phyloP scores from a whole-genome alignment of 1,140 invertebrate genomes.

The Eciton burchellii region DNA sequence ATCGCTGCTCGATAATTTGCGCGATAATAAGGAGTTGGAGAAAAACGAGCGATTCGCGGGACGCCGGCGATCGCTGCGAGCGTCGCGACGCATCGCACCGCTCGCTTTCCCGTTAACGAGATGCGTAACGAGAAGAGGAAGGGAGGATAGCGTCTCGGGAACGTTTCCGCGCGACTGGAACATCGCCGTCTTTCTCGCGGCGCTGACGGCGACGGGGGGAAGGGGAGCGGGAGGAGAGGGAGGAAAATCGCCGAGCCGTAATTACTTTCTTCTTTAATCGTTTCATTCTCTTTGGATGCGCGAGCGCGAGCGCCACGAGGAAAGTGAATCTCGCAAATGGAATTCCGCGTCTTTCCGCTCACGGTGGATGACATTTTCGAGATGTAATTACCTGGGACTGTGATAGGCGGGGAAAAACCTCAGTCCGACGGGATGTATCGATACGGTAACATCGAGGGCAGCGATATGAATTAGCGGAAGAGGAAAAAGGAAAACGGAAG shows the following conservation, averaged over 20 bases:
- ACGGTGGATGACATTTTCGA: slow-evolving; percentile 54
- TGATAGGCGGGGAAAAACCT: not conserved
- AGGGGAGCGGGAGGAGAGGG: not conserved
- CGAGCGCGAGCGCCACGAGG: slow-evolving; percentile 13
- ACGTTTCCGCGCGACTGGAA: not conserved
- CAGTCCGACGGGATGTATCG: slow-evolving; percentile 15
- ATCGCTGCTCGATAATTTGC: slow-evolving; percentile 14
- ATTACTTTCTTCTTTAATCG: slow-evolving; percentile 44
- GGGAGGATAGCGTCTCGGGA: not conserved
- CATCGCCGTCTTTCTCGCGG: not conserved
- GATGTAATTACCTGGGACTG: slow-evolving; percentile 40
- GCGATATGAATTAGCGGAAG: not conserved
- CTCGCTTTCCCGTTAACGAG: not conserved
- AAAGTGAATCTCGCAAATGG: slow-evolving; percentile 64
- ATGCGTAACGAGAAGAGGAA: not conserved
- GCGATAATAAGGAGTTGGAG: not conserved
- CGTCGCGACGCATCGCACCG: not conserved
- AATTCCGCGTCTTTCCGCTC: slow-evolving; percentile 31
- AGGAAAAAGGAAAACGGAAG: not conserved
- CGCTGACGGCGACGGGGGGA: not conserved
- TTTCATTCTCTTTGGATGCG: slow-evolving; percentile 26
- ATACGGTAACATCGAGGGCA: not conserved
- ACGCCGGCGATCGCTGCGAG: no score
- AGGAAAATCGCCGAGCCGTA: slow-evolving; percentile 10
- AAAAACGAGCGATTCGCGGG: not conserved